Evolutionary conservation across 2,113 vertebrate genomes (phyloP), one percentile per base, ranked within the genome.

Genomic region (Varanus komodoensis): DNA sequence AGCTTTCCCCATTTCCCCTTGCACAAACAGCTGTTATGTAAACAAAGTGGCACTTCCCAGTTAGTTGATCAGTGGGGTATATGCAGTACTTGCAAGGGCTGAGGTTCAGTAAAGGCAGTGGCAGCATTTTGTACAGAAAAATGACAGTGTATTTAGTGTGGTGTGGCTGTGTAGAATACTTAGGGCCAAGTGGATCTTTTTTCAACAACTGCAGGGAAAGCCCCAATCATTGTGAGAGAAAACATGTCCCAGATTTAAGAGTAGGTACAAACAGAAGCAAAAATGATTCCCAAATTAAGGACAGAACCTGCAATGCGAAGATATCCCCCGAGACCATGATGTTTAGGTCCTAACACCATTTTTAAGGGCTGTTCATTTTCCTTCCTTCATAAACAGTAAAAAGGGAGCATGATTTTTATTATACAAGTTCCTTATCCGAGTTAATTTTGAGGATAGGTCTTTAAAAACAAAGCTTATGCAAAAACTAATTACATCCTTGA

Each of bases 401-500:
- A 21, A 11, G 67, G 3, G 61, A 29, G 44, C 32, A 3, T 14
- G 19, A 23, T 64, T 7, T 29, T 69, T 68, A 52, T 69, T 84
- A 27, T 48, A 23, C 17, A 61, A 64, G 27, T 38, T 38, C 34
- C 27, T 88, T 71, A 54, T 44, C 15, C 29, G 61, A 7, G 15
- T 88, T 73, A n/a, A 74, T 74, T 71, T 52, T 84, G 29, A 74
- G 57, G 23, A 11, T 15, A 80, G 80, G 32, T 57, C 27, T 44
- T 44, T 44, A 29, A 73, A 68, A 88, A 83, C 73, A 88, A 84
- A 29, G 29, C 82, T 52, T 80, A 14, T n/a, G 38, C 5, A 25
- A 34, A 38, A 84, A 80, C 44, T 88, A 88, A 81, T 88, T 88
- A 81, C 48, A 85, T 86, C 83, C n/a, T 11, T 1, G 52, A 82